Conservation (phyloP, 2,797 vertebrate species). For the Coluber constrictor region DNA sequence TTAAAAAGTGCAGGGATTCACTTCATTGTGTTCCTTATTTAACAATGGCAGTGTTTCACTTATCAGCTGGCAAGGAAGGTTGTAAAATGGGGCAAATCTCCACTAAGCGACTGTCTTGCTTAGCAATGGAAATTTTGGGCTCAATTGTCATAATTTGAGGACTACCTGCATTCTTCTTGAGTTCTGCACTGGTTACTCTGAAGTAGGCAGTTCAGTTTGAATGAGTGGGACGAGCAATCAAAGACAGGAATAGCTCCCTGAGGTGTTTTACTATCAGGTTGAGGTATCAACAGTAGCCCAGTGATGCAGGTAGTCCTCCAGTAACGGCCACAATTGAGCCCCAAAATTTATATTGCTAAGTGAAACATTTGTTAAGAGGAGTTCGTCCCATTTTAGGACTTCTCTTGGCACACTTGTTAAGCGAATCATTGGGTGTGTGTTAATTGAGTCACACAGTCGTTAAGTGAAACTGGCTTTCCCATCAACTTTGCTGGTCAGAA, state of each 20-base stretch:
- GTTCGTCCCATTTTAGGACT: too few species aligned
- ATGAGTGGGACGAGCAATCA: background rate
- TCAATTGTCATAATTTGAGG: background rate
- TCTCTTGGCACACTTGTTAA: too few species aligned
- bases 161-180: background rate
- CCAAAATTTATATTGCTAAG: too few species aligned
- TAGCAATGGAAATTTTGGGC: too few species aligned
- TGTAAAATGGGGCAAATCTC: background rate
- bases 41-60: background rate
- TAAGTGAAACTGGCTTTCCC: too few species aligned
- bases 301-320: too few species aligned
- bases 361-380: too few species aligned
- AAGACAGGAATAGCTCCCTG: background rate
- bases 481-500: too few species aligned
- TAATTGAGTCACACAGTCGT: too few species aligned
- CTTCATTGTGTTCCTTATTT: background rate
- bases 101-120: background rate
- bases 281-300: background rate
- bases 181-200: background rate
- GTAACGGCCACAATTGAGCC: too few species aligned
- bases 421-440: too few species aligned
- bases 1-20: background rate
- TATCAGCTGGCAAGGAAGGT: background rate
- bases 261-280: background rate
- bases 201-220: background rate